phyloP scores from a whole-genome alignment of 2,113 vertebrate species.

The Trematomus loennbergii region DNA sequence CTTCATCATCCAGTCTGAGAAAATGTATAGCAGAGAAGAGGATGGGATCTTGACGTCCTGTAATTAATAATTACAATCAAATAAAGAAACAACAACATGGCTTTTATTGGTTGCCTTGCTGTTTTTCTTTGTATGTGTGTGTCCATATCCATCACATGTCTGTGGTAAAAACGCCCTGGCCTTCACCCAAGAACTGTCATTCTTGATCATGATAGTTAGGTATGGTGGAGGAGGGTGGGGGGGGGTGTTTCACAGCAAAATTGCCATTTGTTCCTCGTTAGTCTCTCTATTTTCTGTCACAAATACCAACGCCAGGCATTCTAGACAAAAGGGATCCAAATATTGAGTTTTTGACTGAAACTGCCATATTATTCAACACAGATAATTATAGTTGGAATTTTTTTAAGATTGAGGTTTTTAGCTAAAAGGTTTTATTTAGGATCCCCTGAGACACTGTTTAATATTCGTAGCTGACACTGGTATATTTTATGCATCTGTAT shows the following conservation, averaged over 20 bases:
- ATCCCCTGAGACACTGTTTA: background rate
- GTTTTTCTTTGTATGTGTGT: slow-evolving; percentile 34
- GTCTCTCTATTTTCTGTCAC: slow-evolving; percentile 49
- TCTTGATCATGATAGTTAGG: slow-evolving; percentile 60
- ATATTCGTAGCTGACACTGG: background rate
- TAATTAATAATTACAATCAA: slow-evolving; percentile 43
- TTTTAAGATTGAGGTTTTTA: too few species aligned
- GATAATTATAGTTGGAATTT: background rate
- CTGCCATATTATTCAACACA: background rate
- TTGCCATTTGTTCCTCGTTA: slow-evolving; percentile 67
- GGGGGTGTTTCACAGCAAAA: slow-evolving; percentile 64
- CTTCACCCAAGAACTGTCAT: slow-evolving; percentile 59
- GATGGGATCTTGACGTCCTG: slow-evolving; percentile 32
- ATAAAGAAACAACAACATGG: slow-evolving; percentile 8
- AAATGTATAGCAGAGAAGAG: slow-evolving; percentile 58
- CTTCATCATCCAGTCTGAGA: slow-evolving; percentile 48
- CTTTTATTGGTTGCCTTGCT: slow-evolving; percentile 52
- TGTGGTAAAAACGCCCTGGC: slow-evolving; percentile 39
- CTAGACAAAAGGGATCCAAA: too few species aligned
- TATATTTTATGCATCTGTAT: background rate
- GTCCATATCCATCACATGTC: slow-evolving; percentile 55
- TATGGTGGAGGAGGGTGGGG: background rate
- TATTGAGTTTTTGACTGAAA: background rate
- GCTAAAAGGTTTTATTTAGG: background rate
- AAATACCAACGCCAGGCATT: background rate